These are phyloP conservation scores for Triplophysa rosa DNA, from an alignment of 2,113 vertebrate species.

Conservation along the genomic window DNA sequence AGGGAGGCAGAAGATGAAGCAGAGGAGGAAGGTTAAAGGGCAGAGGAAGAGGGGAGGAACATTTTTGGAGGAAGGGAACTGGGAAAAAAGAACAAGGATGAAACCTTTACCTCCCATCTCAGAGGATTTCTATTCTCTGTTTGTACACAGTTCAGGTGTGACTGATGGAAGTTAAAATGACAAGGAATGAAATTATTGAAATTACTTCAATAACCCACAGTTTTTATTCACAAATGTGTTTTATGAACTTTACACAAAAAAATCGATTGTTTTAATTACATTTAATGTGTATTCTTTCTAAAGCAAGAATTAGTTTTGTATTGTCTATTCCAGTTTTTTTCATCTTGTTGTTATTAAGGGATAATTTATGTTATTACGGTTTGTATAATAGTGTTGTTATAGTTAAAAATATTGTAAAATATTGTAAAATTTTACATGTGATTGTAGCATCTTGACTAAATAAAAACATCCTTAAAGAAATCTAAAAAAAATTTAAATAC, in stretches of 20 bases:
- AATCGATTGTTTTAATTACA: not conserved
- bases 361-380: too few species aligned
- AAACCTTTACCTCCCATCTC: constrained; percentile 62
- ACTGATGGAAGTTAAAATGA: not conserved
- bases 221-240: not conserved
- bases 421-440: too few species aligned
- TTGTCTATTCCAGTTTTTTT: not conserved
- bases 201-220: not conserved
- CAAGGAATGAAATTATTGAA: not conserved
- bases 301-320: not conserved
- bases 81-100: constrained; percentile 67
- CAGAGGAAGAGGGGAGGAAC: constrained; percentile 79
- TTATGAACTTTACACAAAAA: not conserved
- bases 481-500: too few species aligned
- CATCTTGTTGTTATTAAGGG: not conserved
- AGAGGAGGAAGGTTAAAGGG: constrained; percentile 76
- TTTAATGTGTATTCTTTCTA: not conserved
- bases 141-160: constrained; percentile 43
- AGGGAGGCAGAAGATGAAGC: constrained; percentile 59
- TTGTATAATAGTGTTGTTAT: too few species aligned
- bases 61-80: constrained; percentile 77
- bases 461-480: too few species aligned
- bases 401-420: too few species aligned
- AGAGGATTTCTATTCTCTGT: constrained; percentile 61
- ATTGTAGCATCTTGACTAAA: too few species aligned